Base-by-base conservation (phyloP, 2,797 vertebrate species). In the Pelochelys cantorii region DNA sequence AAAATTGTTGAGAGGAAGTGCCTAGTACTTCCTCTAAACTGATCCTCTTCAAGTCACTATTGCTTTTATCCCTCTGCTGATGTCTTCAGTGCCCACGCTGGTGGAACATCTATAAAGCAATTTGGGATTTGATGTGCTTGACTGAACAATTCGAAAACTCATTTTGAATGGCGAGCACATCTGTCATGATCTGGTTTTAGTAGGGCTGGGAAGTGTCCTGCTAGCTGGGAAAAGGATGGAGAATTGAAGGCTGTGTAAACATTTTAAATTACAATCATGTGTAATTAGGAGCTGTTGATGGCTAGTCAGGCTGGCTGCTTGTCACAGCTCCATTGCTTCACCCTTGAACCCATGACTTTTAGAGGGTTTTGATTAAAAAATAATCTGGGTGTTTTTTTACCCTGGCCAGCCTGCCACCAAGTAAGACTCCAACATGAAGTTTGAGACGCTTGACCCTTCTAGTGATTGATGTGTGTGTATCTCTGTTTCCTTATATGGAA, bases 41-140 rank as follows among this genome's bases (percentile, higher is more conserved):
- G 89, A 55, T 90, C 94, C 87, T 84, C 48, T 42, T 79, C 23
- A 74, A 92, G 93, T 89, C 1, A 1, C 92, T 82, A 94, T 96
- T 95, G 90, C 94, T 96, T 83, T 71, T 78, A 91, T 97, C 95
- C 95, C 65, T 0, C 83, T 68, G 84, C 95, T 80, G 94, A 94
- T 89, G 91, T 93, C 95, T 95, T 86, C 90, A 84, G 91, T 8
- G 53, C 93, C 93, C 62, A 93, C 79, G 13, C 80, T 89, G 92
- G 90, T 83, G 90, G 78, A 88, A 92, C 42, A 84, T 86, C 93
- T 92, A 83, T 91, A 95, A 97, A 97, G 96, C 96, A 97, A 95
- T 97, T 96, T 96, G 92, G 95, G 96, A 97, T 97, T 97, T 95
- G 85, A 89, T 79, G 97, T 89, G 90, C 96, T 97, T 95, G 91